Base-by-base conservation (phyloP, 1,140 invertebrate species). In the Pseudoatta argentina region DNA sequence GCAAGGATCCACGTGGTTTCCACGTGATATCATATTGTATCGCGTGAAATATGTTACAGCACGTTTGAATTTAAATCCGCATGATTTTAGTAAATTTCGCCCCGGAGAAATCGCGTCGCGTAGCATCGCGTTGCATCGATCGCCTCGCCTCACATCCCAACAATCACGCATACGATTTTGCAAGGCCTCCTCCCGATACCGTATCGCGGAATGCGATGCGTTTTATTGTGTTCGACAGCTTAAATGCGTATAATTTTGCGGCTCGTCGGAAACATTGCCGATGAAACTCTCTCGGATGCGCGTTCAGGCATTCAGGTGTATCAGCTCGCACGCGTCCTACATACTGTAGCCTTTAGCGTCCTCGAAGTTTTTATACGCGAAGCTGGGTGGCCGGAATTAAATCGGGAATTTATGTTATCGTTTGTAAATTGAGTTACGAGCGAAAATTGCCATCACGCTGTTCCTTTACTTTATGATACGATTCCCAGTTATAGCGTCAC, bases 41-140 rank as follows among this genome's bases (percentile, higher is more conserved):
- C 55, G 55, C 69, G 55, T 75, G 79, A 83, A 61, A 83, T 83
- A 83, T n/a, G 79, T 83, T 83, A 83, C 44, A 30, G 69, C 79
- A 44, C 69, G 55, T 75, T 83, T 83, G 27, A 83, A 83, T 83
- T 83, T 83, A 83, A 83, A 83, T 83, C 79, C 79, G 44, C 30
- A 61, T 75, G 55, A 83, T 83, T 83, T 83, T 83, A 83, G 79
- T 83, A 83, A 83, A 83, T 83, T 83, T 83, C 55, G 44, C n/a
- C 18, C n/a, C 79, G 69, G 79, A 51, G 79, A 83, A 82, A 82
- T 82, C 79, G 67, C 78, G 51, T 71, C 51, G 66, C 51, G 14
- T n/a, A 39, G 55, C 59, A 7, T 21, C 53, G 71, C 51, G 51
- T 34, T 34, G 30, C 64, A 14, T 44, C 64, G 64, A 67, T 67